phyloP scores from a whole-genome alignment of 2,797 vertebrate species.

The Bradypus variegatus region DNA sequence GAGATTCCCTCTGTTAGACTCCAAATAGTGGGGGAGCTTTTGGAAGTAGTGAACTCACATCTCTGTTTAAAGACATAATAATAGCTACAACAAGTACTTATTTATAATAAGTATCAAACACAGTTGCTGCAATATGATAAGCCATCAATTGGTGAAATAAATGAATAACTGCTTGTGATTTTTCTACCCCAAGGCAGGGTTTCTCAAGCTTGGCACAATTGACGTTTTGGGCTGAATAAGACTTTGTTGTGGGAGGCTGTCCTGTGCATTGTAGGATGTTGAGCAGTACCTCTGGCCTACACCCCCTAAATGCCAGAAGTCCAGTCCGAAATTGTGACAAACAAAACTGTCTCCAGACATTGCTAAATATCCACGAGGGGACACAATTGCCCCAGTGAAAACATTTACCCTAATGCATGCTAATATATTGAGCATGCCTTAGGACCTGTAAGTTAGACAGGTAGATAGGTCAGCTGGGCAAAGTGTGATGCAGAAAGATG shows the following conservation, averaged over 20 bases:
- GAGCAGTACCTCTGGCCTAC: background rate
- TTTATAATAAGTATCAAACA: background rate
- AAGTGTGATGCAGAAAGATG: background rate
- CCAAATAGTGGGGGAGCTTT: background rate
- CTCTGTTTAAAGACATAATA: background rate
- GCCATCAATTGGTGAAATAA: background rate
- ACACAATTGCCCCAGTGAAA: no score
- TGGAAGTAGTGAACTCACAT: background rate
- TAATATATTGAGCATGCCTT: no score
- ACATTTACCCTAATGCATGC: no score
- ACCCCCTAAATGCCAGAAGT: background rate
- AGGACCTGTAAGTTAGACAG: no score
- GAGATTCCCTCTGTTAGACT: background rate
- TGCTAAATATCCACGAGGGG: background rate
- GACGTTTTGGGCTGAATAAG: background rate
- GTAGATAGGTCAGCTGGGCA: background rate
- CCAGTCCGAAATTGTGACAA: background rate
- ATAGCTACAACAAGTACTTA: background rate
- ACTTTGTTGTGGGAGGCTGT: background rate
- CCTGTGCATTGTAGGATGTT: background rate
- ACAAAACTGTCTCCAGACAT: background rate
- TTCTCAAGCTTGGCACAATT: background rate
- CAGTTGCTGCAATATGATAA: background rate
- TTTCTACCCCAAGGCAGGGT: background rate
- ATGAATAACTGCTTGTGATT: background rate